These are phyloP conservation scores for Drosophila asahinai DNA, from an alignment of 1,140 invertebrate species.

Conservation along the genomic window DNA sequence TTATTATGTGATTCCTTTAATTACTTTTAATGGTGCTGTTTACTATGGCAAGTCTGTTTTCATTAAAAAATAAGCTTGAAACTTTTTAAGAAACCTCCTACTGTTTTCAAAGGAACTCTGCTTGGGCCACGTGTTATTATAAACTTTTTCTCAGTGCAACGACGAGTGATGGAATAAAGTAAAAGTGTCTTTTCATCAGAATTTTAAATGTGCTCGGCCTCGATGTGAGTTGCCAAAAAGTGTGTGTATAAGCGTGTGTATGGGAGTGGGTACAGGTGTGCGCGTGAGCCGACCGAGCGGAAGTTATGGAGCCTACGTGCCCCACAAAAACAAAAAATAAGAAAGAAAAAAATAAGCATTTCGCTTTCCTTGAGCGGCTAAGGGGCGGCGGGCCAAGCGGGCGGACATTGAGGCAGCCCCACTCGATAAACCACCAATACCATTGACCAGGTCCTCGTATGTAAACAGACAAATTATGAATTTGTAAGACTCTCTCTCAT, in stretches of 20 bases:
- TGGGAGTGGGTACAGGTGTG: conserved; percentile 69
- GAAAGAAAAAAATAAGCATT: conserved; percentile 32
- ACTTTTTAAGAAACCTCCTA: no score
- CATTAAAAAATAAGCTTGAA: background rate
- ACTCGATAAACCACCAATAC: conserved; percentile 76
- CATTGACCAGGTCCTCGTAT: conserved; percentile 48
- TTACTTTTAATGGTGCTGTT: no score
- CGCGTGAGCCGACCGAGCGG: conserved; percentile 76
- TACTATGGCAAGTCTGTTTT: no score
- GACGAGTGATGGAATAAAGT: conserved; percentile 51
- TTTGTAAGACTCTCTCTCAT: conserved; percentile 67
- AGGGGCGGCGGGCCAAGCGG: conserved; percentile 53
- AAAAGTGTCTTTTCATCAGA: conserved; percentile 82
- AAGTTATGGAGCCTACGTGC: conserved; percentile 80
- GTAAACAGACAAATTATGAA: conserved; percentile 79
- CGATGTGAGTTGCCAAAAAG: conserved; percentile 59
- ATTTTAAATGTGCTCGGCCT: conserved; percentile 69
- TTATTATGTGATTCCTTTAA: background rate
- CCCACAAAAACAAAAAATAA: conserved; percentile 47
- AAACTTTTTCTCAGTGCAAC: conserved; percentile 15
- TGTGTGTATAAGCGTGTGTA: conserved; percentile 35
- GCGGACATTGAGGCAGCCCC: conserved; percentile 69
- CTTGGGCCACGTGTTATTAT: no score
- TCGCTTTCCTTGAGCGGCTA: conserved; percentile 61
- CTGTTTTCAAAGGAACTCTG: background rate